These are phyloP conservation scores for Drosophila sordidapex DNA, from an alignment of 2,888 invertebrate species.

Conservation along the genomic window DNA sequence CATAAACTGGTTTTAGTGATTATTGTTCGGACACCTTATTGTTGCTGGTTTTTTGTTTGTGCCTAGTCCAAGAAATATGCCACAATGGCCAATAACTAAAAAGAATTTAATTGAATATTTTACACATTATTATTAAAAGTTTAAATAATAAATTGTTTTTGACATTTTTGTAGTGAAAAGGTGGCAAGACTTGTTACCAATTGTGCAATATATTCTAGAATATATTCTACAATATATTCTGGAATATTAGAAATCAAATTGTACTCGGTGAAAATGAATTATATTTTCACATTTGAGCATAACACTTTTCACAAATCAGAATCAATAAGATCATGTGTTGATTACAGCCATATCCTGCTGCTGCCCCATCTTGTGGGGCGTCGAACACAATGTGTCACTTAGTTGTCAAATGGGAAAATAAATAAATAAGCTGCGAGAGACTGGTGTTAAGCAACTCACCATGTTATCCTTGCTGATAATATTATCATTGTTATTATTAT, in stretches of 20 bases:
- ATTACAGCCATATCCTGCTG: not conserved
- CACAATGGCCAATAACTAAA: not conserved
- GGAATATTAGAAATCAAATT: not conserved
- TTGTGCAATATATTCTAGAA: not conserved
- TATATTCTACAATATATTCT: not conserved
- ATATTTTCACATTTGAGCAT: not conserved
- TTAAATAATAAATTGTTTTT: not conserved
- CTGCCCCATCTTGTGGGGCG: conserved; percentile 1
- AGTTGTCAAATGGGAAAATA: conserved; percentile 70
- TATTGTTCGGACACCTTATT: not conserved
- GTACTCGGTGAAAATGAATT: not conserved
- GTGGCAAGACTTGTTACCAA: not conserved
- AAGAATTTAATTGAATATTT: not conserved
- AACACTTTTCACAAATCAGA: not conserved
- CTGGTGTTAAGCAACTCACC: conserved; percentile 55
- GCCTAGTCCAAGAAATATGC: not conserved
- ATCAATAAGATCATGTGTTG: not conserved
- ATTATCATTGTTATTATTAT: conserved; percentile 35
- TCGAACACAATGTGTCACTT: conserved; percentile 66
- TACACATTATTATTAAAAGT: not conserved
- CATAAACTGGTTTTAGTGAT: not conserved
- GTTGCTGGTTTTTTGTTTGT: not conserved
- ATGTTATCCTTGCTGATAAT: conserved; percentile 42
- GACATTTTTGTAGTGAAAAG: not conserved
- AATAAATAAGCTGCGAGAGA: conserved; percentile 65